A percentile compares a stretch with the other conserved stretches of the same genome.
Conservation (phyloP, 2,113 vertebrate genomes). For the Forbesichthys agassizii region DNA sequence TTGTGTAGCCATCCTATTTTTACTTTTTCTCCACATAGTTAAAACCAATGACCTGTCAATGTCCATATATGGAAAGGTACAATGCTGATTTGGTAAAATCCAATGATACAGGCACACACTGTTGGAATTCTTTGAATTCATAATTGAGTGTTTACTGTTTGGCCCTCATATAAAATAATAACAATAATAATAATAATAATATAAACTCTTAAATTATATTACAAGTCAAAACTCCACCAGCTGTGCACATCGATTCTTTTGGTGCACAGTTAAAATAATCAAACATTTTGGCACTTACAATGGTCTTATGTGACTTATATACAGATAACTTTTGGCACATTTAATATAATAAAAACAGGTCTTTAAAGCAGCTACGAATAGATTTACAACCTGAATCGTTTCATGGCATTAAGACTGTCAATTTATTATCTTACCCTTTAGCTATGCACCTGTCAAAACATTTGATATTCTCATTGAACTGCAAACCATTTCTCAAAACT, state of each 20-base stretch:
- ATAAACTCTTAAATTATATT: conserved; percentile 24
- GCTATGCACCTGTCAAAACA: background rate
- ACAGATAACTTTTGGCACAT: conserved; percentile 59
- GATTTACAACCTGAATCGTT: too few relatives aligned
- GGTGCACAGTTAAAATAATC: conserved; percentile 22
- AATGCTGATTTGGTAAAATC: conserved; percentile 49
- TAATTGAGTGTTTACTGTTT: conserved; percentile 63
- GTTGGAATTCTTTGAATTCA: conserved; percentile 78
- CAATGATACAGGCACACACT: conserved; percentile 56
- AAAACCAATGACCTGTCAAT: conserved; percentile 15
- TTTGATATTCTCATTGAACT: too few relatives aligned
- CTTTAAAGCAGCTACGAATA: background rate
- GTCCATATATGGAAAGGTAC: conserved; percentile 28
- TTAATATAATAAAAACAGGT: conserved; percentile 6
- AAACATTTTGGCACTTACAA: conserved; percentile 51
- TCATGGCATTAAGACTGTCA: too few relatives aligned
- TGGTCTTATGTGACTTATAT: conserved; percentile 45
- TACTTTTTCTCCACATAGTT: conserved; percentile 19
- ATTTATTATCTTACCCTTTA: conserved; percentile 10
- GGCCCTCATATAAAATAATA: conserved; percentile 65
- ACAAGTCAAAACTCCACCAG: conserved; percentile 25
- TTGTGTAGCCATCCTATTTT: conserved; percentile 16
- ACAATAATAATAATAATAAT: conserved; percentile 46
- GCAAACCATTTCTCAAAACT: background rate
- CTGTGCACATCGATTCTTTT: conserved; percentile 24